Percentiles rank a stretch among this genome's conserved stretches.
Evolutionary conservation across 2,888 invertebrate genomes (phyloP).

Genomic region (Gari tellinella): DNA sequence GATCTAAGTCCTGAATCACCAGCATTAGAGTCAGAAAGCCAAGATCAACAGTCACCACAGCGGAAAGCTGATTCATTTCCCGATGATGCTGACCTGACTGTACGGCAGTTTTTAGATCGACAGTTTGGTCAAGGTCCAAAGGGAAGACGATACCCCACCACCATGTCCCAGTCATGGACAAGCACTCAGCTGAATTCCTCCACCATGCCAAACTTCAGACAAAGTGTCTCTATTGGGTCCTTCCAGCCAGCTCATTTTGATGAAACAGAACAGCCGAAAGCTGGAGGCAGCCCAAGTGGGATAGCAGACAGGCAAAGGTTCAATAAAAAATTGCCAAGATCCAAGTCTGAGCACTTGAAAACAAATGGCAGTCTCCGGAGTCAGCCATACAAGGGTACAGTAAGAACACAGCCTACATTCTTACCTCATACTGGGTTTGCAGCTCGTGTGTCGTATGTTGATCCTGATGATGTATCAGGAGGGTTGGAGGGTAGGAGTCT

Average conservation of each 20-base stretch:
- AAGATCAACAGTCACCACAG: not conserved
- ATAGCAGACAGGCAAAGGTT: not conserved
- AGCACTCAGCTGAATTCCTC: slow-evolving; percentile 35
- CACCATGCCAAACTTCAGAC: slow-evolving; percentile 32
- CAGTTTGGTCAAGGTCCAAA: slow-evolving; percentile 51
- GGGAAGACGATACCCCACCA: slow-evolving; percentile 44
- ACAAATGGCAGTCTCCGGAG: slow-evolving; percentile 54
- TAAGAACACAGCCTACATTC: slow-evolving; percentile 25
- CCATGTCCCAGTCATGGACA: slow-evolving; percentile 61
- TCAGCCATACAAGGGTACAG: slow-evolving; percentile 44
- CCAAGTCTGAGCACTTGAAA: slow-evolving; percentile 56
- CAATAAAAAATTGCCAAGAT: slow-evolving; percentile 27
- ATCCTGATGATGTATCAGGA: slow-evolving; percentile 38
- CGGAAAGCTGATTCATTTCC: slow-evolving; percentile 2
- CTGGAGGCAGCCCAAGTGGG: not conserved
- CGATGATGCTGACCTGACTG: slow-evolving; percentile 58
- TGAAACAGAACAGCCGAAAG: slow-evolving; percentile 1
- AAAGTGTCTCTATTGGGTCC: slow-evolving; percentile 47
- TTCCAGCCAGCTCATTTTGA: slow-evolving; percentile 26
- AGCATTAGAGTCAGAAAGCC: slow-evolving; percentile 18
- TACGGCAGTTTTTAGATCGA: slow-evolving; percentile 48
- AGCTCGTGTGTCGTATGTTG: slow-evolving; percentile 51
- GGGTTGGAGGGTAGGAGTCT: not conserved
- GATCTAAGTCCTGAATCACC: slow-evolving; percentile 47
- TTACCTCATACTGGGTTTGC: slow-evolving; percentile 31